Conservation (phyloP, 2,797 vertebrate genomes). For the Cossypha heuglini region DNA sequence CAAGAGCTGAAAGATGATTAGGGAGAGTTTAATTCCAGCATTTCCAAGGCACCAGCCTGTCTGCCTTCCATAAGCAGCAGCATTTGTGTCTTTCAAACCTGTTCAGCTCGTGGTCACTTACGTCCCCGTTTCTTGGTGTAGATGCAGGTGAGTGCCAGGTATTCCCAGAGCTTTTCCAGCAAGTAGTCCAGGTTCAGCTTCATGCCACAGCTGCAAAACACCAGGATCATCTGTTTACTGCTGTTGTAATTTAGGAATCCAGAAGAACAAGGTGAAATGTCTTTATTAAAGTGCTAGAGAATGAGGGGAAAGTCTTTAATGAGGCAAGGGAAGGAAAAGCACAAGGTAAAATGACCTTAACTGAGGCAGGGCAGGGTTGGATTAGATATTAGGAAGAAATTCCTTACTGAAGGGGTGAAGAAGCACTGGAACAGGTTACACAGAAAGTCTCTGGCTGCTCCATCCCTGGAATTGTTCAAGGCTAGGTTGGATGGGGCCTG, state of each 20-base stretch:
- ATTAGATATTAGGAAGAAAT: background rate
- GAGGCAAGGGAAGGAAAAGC: background rate
- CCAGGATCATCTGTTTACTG: background rate
- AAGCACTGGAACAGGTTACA: background rate
- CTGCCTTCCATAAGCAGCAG: background rate
- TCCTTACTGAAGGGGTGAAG: background rate
- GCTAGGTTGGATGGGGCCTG: background rate
- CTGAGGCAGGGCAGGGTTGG: background rate
- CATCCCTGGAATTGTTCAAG: background rate
- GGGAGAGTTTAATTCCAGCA: background rate
- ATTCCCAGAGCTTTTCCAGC: conserved; percentile 94
- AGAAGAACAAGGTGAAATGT: background rate
- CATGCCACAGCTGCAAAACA: conserved; percentile 90
- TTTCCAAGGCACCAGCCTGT: background rate
- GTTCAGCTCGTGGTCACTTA: conserved; percentile 55
- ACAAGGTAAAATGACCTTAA: background rate
- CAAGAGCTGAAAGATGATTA: background rate
- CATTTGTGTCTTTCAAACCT: background rate
- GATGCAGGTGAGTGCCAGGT: conserved; percentile 93
- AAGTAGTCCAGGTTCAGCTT: conserved; percentile 96
- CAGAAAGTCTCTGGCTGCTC: background rate
- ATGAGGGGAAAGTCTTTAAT: background rate
- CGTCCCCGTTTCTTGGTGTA: conserved; percentile 98
- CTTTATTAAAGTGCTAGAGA: background rate
- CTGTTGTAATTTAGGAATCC: background rate